Evolutionary conservation across 2,797 vertebrate species (phyloP).

Genomic region (Taeniopygia guttata): DNA sequence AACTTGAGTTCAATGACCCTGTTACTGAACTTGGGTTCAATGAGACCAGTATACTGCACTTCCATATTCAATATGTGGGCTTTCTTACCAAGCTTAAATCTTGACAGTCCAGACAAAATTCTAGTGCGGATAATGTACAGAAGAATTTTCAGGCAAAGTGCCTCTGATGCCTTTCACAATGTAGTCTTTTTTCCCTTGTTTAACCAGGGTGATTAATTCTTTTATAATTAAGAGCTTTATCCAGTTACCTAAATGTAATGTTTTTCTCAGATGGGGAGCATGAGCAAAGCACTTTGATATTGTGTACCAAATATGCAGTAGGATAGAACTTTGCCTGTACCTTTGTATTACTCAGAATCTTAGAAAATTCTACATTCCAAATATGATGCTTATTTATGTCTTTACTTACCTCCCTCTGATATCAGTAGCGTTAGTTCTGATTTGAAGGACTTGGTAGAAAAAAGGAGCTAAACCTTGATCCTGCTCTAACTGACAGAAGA

Average conservation of each 20-base stretch:
- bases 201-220: background rate
- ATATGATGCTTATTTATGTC: background rate
- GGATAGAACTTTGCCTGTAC: background rate
- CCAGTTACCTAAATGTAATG: background rate
- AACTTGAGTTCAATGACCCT: background rate
- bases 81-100: background rate
- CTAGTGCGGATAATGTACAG: background rate
- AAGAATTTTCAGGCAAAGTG: background rate
- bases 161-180: background rate
- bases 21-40: background rate
- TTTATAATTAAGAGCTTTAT: background rate
- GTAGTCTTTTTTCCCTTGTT: background rate
- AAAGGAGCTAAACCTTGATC: background rate
- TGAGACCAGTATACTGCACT: background rate
- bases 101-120: background rate
- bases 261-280: background rate
- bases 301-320: background rate
- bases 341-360: background rate
- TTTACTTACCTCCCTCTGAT: background rate
- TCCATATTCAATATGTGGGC: background rate
- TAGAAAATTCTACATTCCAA: background rate
- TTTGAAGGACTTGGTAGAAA: background rate
- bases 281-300: background rate
- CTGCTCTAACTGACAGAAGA: background rate
- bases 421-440: background rate